Evolutionary conservation across 2,888 invertebrate species (phyloP).

Genomic region (Nematopogon swammerdamellus): DNA sequence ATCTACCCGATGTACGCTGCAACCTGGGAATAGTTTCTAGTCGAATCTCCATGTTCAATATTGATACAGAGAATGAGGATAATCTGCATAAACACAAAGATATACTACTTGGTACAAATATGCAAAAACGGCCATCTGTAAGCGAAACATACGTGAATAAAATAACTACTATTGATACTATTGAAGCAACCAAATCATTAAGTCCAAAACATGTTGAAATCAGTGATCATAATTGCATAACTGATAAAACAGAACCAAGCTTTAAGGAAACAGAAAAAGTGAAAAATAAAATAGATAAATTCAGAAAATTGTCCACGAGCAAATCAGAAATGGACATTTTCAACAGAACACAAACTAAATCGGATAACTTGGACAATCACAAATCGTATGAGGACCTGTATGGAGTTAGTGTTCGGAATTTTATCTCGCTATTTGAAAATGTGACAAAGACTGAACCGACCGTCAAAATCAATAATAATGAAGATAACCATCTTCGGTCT

Average conservation of each 20-base stretch:
- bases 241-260: conserved; percentile 12
- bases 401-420: conserved; percentile 39
- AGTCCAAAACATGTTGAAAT: conserved; percentile 6
- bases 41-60: conserved; percentile 45
- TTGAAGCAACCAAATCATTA: not conserved
- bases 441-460: conserved; percentile 25
- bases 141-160: conserved; percentile 8
- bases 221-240: no score
- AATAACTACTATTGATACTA: conserved; percentile 6
- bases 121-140: conserved; percentile 12
- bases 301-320: conserved; percentile 36
- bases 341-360: conserved; percentile 25
- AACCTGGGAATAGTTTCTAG: conserved; percentile 47
- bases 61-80: conserved; percentile 36
- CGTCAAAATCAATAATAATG: conserved; percentile 17
- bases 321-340: conserved; percentile 51
- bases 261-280: conserved; percentile 16
- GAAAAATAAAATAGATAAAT: conserved; percentile 13
- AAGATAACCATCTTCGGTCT: no score
- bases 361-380: conserved; percentile 31
- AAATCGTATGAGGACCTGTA: conserved; percentile 45
- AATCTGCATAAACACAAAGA: conserved; percentile 26
- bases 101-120: conserved; percentile 7
- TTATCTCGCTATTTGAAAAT: conserved; percentile 41
- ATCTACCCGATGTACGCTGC: conserved; percentile 21